Base-by-base conservation (phyloP, 2,113 vertebrate genomes). In the Otus sunia region DNA sequence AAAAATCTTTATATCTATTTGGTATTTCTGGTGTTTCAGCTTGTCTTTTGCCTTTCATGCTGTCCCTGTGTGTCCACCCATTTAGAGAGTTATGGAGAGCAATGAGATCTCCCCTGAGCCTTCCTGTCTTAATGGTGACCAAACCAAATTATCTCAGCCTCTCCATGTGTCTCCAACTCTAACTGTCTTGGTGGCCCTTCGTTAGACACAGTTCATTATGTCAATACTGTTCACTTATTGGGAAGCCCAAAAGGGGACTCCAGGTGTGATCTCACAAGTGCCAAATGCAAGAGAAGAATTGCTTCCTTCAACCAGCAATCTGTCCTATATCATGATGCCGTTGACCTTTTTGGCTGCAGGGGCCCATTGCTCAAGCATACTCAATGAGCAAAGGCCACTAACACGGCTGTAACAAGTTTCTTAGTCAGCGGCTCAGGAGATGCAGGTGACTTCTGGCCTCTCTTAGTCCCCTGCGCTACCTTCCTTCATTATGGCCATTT, bases 291-390 rank as follows among this genome's bases (percentile, higher is more conserved):
- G 45, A 58, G 53, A 82, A 76, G 39, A 43, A 63, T 34, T 1
- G 2, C 15, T 69, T 78, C 32, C 47, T 36, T 53, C 60, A 26
- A 4, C 41, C 66, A 53, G 60, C 55, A 45, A 79, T 12, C 55
- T 74, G 59, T 64, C 17, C 52, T 37, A 0, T n/a, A 2, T 14
- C 6, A 3, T 20, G 45, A 18, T 56, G 25, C 37, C 27, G 1
- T 1, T 68, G 67, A 29, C 39, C 11, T 50, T 21, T 43, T 17
- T 25, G 63, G 41, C 41, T 80, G 39, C 49, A 25, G 32, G 72
- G 26, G 6, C 53, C 6, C 39, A 9, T 14, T 43, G 36, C 27
- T n/a, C 7, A 0, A 13, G 36, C 27, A 16, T 1, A 0, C 21
- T 56, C 10, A 5, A 1, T 21, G 30, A 66, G 60, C 66, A 52